Base-by-base conservation (phyloP, 2,113 vertebrate genomes). In the Morone saxatilis region DNA sequence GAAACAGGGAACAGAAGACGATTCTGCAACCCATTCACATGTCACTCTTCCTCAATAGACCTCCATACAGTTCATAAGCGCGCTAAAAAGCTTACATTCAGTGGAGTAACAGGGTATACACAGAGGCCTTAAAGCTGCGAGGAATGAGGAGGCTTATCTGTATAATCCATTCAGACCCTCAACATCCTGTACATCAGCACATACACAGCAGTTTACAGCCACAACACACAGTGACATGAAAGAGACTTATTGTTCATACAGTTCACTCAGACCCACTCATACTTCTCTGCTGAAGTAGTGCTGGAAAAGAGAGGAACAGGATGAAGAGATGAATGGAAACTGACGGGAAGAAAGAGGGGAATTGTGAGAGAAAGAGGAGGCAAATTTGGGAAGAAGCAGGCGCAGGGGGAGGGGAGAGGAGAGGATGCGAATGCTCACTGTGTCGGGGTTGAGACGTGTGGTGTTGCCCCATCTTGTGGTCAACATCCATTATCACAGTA, bases 101-200 rank as follows among this genome's bases (percentile, higher is more conserved):
- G 51, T 36, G 38, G 19, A 50, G 50, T 22, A 68, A 43, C 9
- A 19, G 22, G 7, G 13, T n/a, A 45, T 0, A 82, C 12, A 47
- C 45, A 47, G 22, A 76, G 63, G 54, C 51, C 63, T 31, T n/a
- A 13, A 45, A 76, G 79, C 76, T 47, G 40, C 5, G 13, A 22
- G 56, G 70, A 80, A 81, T 53, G 57, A 88, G 40, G 79, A 71
- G 79, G 74, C 47, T 83, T 48, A 86, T 84, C 76, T 47, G 41
- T 77, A 54, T 83, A 88, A 90, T 91, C 87, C 84, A 85, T 65
- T 86, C 82, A 75, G 36, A 72, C 61, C n/a, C 56, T 91, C 40
- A 41, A 61, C 43, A 75, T 43, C 62, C 65, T n/a, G 31, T 43
- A 67, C 71, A 85, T 62, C 43, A 40, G 45, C 47, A 59, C 17